Evolutionary conservation across 2,888 invertebrate species (phyloP).

Genomic region (Hydrotaea cyrtoneurina): DNA sequence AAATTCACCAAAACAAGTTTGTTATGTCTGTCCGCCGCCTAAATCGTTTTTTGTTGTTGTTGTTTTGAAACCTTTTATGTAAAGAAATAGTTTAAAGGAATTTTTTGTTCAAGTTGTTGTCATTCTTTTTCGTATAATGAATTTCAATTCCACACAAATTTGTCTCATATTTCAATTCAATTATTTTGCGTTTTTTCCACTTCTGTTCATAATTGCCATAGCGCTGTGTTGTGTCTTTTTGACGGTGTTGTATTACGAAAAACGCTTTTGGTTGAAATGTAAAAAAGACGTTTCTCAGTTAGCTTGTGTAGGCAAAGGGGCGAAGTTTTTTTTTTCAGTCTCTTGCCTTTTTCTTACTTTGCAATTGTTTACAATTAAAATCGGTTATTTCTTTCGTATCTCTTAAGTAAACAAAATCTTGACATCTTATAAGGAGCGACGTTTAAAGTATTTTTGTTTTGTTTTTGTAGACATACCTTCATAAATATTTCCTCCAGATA

Average conservation of each 20-base stretch:
- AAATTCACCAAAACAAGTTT: background rate
- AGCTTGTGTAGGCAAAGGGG: background rate
- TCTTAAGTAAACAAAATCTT: background rate
- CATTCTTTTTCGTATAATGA: constrained; percentile 1
- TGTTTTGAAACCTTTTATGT: background rate
- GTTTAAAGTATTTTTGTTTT: background rate
- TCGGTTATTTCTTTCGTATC: background rate
- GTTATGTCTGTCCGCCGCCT: background rate
- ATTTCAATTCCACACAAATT: constrained; percentile 13
- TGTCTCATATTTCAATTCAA: constrained; percentile 39
- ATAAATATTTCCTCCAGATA: background rate
- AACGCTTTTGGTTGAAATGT: constrained; percentile 11
- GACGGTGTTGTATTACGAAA: constrained; percentile 10
- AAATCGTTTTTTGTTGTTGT: background rate
- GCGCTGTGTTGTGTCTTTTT: background rate
- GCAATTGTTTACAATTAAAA: background rate
- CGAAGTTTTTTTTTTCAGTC: background rate
- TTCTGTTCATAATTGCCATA: background rate
- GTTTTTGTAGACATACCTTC: background rate
- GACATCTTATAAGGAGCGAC: constrained; percentile 4
- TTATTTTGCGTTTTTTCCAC: background rate
- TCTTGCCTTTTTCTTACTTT: background rate
- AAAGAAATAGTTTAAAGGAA: background rate
- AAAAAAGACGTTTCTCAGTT: background rate
- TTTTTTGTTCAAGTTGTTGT: constrained; percentile 5